A percentile compares a stretch with the other conserved stretches of the same genome.
phyloP scores from a whole-genome alignment of 92 coral and sea anemone genomes.

The Pocillopora meandrina region DNA sequence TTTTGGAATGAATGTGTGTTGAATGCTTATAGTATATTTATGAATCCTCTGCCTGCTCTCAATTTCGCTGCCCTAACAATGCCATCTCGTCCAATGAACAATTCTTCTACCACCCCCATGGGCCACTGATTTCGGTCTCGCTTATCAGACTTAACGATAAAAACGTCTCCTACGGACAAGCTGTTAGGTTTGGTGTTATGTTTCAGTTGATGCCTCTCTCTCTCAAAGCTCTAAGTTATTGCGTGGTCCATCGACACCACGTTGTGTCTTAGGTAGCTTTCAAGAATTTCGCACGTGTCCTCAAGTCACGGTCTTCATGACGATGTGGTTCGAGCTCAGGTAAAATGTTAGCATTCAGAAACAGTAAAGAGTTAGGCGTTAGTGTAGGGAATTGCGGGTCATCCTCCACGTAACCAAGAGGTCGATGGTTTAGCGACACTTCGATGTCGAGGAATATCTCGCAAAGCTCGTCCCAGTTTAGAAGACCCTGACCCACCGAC shows the following conservation, averaged over 20 bases:
- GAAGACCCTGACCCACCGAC: slow-evolving; percentile 30
- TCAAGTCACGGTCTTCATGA: slow-evolving; percentile 40
- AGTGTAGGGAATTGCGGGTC: slow-evolving; percentile 50
- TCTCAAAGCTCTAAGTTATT: slow-evolving; percentile 51
- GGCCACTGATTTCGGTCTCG: slow-evolving; percentile 25
- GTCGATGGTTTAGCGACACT: slow-evolving; percentile 47
- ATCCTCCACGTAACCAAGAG: slow-evolving; percentile 50
- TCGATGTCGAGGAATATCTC: slow-evolving; percentile 54
- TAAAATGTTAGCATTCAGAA: slow-evolving; percentile 48
- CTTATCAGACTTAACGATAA: slow-evolving; percentile 38
- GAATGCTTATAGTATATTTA: too few relatives aligned
- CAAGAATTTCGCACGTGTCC: slow-evolving; percentile 54
- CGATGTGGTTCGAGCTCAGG: slow-evolving; percentile 43
- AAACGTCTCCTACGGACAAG: slow-evolving; percentile 9
- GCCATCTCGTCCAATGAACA: slow-evolving; percentile 30
- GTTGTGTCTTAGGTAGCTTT: slow-evolving; percentile 47
- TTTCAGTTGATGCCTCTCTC: slow-evolving; percentile 48
- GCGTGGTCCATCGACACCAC: slow-evolving; percentile 58
- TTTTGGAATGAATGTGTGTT: too few relatives aligned
- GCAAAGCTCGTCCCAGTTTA: slow-evolving; percentile 42
- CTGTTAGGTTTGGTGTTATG: slow-evolving; percentile 6
- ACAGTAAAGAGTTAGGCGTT: slow-evolving; percentile 51
- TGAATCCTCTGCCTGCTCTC: too few relatives aligned
- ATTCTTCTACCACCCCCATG: not conserved
- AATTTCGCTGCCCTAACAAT: too few relatives aligned